Base-by-base conservation (phyloP, 2,113 vertebrate species). In the Gasterosteus aculeatus region DNA sequence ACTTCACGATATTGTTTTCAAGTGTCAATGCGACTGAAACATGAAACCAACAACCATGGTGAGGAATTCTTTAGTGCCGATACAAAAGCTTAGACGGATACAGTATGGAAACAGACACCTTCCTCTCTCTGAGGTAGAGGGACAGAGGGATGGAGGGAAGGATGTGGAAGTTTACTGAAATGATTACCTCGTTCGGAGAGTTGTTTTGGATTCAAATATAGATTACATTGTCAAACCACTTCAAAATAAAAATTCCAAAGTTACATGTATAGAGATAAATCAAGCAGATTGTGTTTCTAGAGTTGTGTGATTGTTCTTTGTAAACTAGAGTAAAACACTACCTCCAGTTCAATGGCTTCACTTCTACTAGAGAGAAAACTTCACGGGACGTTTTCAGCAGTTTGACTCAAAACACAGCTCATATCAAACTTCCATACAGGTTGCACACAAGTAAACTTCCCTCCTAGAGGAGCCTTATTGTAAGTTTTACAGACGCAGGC, bases 81-180 rank as follows among this genome's bases (percentile, higher is more conserved):
- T 51, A 83, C 75, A 85, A 83, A 83, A 77, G 79, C 15, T 12
- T 10, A 73, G 69, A 84, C 39, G 61, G n/a, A 76, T 60, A 77
- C 47, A 47, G 56, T 71, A 53, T 70, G 83, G 81, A 88, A 90
- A 58, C 44, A 76, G 83, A 89, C 83, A 90, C 88, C 78, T 83
- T 41, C 38, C 51, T 85, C 76, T 80, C 83, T 85, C 75, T 77
- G 47, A 85, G 83, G 44, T 47, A 58, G 67, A 77, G 19, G 33
- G 77, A 78, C 64, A 75, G 65, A 38, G 10, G 75, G 71, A 78
- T 76, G 75, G 65, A 77, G 72, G 49, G 47, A 72, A 72, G 66
- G 39, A 75, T 31, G 56, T 84, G 87, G 87, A 90, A 87, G 91
- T 86, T 66, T 89, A 86, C 87, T 79, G 57, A 80, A 83, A 31